Conservation (phyloP, 2,797 vertebrate genomes). For the Eulemur albifrons region DNA sequence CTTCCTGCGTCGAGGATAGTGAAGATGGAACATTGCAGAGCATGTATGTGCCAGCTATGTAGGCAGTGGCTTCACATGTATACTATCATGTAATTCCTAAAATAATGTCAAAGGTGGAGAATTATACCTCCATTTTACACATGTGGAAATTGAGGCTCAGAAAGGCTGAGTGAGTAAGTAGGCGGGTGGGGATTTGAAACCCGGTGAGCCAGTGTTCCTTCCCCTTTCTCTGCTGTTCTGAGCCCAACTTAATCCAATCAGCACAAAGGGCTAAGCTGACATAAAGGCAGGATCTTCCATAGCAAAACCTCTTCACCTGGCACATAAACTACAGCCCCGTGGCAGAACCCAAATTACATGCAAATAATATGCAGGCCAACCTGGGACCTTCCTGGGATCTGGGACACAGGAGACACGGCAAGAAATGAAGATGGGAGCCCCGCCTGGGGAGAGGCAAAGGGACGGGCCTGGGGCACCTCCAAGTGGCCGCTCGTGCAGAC, state of each 20-base stretch:
- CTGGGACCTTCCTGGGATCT: neutral
- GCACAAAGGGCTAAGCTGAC: neutral
- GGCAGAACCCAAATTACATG: neutral
- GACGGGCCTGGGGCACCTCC: constrained; percentile 82
- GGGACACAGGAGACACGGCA: neutral
- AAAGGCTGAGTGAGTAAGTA: neutral
- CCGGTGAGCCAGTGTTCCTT: neutral
- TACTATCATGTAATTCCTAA: neutral
- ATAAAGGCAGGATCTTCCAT: neutral
- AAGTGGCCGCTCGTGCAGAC: constrained; percentile 92
- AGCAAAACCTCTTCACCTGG: neutral
- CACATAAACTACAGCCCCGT: neutral
- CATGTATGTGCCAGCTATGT: neutral
- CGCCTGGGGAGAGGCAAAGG: neutral
- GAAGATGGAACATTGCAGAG: neutral
- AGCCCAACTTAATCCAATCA: neutral
- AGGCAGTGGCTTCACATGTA: neutral
- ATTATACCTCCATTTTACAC: neutral
- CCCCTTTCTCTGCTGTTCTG: neutral
- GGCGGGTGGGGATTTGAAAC: neutral
- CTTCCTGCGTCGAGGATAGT: neutral
- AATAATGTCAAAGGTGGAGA: neutral
- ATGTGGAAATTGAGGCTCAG: neutral
- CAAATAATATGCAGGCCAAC: neutral
- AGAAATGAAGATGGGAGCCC: neutral